phyloP scores from a whole-genome alignment of 2,888 invertebrate species.

The Drosophila atripex region DNA sequence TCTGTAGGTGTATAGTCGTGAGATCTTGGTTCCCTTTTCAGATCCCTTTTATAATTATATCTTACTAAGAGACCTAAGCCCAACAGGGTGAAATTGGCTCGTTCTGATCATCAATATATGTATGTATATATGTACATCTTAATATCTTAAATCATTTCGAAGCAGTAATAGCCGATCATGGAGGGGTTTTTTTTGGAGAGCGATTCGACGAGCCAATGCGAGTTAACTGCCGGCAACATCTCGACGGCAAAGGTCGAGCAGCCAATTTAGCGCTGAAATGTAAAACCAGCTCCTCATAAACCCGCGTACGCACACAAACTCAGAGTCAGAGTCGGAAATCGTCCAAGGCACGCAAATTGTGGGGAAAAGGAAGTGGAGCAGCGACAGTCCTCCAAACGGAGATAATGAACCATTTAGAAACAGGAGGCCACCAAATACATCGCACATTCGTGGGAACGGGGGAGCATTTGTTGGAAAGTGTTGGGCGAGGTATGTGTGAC shows the following conservation, averaged over 20 bases:
- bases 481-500: conserved; percentile 4
- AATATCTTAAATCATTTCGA: neutral
- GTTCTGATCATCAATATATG: too few relatives aligned
- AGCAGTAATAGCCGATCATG: neutral
- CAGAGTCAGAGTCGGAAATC: conserved; percentile 13
- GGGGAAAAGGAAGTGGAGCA: conserved; percentile 10
- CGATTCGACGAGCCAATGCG: neutral
- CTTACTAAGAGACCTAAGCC: too few relatives aligned
- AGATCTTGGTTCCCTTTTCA: too few relatives aligned
- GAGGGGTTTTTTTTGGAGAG: neutral
- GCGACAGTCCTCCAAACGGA: neutral
- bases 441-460: neutral
- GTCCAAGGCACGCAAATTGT: conserved; percentile 34
- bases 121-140: too few relatives aligned
- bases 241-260: conserved; percentile 57
- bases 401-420: neutral
- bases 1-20: too few relatives aligned
- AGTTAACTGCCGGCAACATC: conserved; percentile 15
- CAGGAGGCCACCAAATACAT: neutral
- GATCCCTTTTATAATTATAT: too few relatives aligned
- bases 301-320: neutral
- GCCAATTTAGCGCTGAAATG: conserved; percentile 32
- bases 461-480: neutral
- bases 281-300: conserved; percentile 36
- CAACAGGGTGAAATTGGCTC: too few relatives aligned